Base-by-base conservation (phyloP, 2,797 vertebrate species). In the Myoxocephalus aenaeus region DNA sequence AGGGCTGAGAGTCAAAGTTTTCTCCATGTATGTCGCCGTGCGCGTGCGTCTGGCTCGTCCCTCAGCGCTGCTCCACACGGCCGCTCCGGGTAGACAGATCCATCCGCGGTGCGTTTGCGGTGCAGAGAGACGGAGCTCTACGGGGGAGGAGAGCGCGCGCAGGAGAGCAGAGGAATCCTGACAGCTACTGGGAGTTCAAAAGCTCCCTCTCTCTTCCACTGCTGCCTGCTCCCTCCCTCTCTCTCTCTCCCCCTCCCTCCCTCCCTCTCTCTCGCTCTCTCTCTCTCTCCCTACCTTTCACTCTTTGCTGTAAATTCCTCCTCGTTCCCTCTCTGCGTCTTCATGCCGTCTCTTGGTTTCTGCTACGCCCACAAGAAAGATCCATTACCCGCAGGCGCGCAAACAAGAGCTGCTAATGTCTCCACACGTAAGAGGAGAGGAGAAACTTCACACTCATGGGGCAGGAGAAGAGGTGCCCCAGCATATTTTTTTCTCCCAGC, bases 1-100 rank as follows among this genome's bases (percentile, higher is more conserved):
- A 71, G 94, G 92, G 90, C 90, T 93, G 85, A 94, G 90, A 84
- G 90, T 92, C 93, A 95, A 93, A 94, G 89, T 94, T 93, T 94
- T 91, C 91, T 96, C 96, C 95, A 96, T 96, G 90, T 90, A 91
- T 90, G 81, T 91, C 53, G 69, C 81, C 73, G 87, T 66, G 87
- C 87, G 85, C 74, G 71, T 76, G 87, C 62, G 82, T 77, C 65
- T 83, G 84, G 83, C 85, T 92, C 3, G 76, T 92, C 87, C 32
- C 84, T 95, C 90, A 95, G 91, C 83, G 79, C 89, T 92, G 90
- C 87, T 91, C 90, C 88, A 89, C 83, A 87, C 85, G 87, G 90
- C 90, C 80, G 86, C 75, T 82, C 88, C 81, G 92, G 81, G 85
- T 88, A 89, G 92, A 92, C 82, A 87, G 72, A 90, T 95, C 94